These are phyloP conservation scores for Rhyzopertha dominica DNA, from an alignment of 1,140 invertebrate genomes.

Conservation along the genomic window DNA sequence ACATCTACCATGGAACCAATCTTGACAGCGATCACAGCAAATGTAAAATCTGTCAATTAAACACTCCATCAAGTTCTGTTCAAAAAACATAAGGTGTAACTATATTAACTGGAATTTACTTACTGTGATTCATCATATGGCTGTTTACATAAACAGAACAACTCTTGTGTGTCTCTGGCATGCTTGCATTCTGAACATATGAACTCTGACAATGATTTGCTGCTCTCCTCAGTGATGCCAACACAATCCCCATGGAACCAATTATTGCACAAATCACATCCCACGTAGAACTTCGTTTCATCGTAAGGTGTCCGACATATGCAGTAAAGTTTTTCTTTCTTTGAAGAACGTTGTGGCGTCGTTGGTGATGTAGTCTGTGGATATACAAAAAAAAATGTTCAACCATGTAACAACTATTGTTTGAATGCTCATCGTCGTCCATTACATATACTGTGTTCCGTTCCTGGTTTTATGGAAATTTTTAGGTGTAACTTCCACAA, in stretches of 20 bases:
- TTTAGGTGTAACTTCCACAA: no score
- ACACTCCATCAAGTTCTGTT: slow-evolving; percentile 6
- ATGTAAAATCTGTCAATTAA: slow-evolving; percentile 79
- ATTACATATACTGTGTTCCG: no score
- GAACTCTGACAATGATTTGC: slow-evolving; percentile 84
- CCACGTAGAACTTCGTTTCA: slow-evolving; percentile 94
- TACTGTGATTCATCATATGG: slow-evolving; percentile 97
- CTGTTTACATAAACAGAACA: slow-evolving; percentile 93
- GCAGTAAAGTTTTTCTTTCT: slow-evolving; percentile 86
- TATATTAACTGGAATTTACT: slow-evolving; percentile 44
- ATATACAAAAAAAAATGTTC: no score
- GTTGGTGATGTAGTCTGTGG: no score
- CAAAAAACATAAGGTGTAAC: slow-evolving; percentile 10
- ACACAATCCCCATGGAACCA: slow-evolving; percentile 99
- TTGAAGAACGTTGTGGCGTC: no score
- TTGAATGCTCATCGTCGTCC: no score
- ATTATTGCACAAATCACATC: slow-evolving; percentile 94
- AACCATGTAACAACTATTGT: no score
- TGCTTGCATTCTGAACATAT: slow-evolving; percentile 83
- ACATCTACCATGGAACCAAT: slow-evolving; percentile 98
- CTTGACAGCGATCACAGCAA: slow-evolving; percentile 95
- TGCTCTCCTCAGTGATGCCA: slow-evolving; percentile 88
- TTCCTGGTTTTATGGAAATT: no score
- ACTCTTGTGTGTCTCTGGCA: slow-evolving; percentile 80
- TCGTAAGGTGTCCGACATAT: slow-evolving; percentile 93